Evolutionary conservation across 2,113 vertebrate species (phyloP).

Genomic region (Cynoglossus semilaevis): DNA sequence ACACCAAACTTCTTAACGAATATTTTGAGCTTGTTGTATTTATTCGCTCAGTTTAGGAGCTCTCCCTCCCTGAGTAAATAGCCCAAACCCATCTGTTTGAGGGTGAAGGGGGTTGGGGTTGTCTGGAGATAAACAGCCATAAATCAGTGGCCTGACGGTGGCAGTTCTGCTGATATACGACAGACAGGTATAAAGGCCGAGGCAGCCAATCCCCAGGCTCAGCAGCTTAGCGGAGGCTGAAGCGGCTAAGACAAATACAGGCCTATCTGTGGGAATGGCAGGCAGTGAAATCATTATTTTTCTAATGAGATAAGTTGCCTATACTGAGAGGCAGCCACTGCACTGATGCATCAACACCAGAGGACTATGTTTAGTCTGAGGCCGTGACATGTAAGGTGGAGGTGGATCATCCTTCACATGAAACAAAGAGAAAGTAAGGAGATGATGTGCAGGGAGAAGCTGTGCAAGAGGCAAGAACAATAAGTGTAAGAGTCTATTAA

Average conservation of each 20-base stretch:
- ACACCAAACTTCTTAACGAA: slow-evolving; percentile 45
- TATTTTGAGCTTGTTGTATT: slow-evolving; percentile 66
- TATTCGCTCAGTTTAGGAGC: slow-evolving; percentile 56
- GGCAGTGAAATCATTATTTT: slow-evolving; percentile 76
- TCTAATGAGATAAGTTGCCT: slow-evolving; percentile 73
- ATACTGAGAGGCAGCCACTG: slow-evolving; percentile 48
- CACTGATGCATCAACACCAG: slow-evolving; percentile 60
- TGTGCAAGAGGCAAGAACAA: not conserved
- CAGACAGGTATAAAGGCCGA: slow-evolving; percentile 58
- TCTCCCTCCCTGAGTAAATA: slow-evolving; percentile 72
- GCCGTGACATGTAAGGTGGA: slow-evolving; percentile 57
- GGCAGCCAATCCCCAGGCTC: slow-evolving; percentile 35
- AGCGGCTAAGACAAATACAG: slow-evolving; percentile 66
- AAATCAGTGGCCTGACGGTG: slow-evolving; percentile 67
- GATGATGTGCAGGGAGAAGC: slow-evolving; percentile 12
- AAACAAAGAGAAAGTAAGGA: slow-evolving; percentile 29
- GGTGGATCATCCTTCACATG: slow-evolving; percentile 70
- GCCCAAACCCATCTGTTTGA: slow-evolving; percentile 73
- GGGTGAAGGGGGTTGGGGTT: slow-evolving; percentile 23
- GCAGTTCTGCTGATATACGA: slow-evolving; percentile 73
- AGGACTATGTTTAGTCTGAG: slow-evolving; percentile 76
- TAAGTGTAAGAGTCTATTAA: no score
- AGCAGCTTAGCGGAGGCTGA: slow-evolving; percentile 40
- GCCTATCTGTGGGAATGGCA: slow-evolving; percentile 72
- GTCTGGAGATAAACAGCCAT: slow-evolving; percentile 72